Percentiles rank a stretch among this genome's conserved stretches.
phyloP scores from a whole-genome alignment of 2,113 vertebrate genomes.

The Macquaria australasica region DNA sequence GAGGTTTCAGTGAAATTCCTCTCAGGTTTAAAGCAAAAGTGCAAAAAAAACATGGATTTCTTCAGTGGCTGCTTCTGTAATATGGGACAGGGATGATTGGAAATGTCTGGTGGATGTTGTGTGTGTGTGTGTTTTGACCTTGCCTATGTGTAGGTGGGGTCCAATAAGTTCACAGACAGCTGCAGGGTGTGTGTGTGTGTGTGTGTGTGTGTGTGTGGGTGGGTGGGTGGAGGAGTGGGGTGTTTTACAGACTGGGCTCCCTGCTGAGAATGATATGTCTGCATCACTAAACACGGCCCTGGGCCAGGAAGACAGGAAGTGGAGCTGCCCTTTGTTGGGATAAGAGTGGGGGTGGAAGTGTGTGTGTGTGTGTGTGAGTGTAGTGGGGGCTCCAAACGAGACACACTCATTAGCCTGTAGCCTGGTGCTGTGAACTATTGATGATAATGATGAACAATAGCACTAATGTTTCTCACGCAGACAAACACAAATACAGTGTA shows the following conservation, averaged over 20 bases:
- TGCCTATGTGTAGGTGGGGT: constrained; percentile 12
- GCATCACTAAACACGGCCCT: constrained; percentile 58
- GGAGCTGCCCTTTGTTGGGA: constrained; percentile 69
- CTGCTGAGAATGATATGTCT: constrained; percentile 39
- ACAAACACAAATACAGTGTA: neutral
- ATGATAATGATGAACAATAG: neutral
- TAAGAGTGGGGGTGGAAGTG: constrained; percentile 36
- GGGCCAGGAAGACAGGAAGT: constrained; percentile 60
- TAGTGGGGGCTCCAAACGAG: constrained; percentile 7
- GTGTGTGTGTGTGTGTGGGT: constrained; percentile 26
- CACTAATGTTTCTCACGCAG: neutral
- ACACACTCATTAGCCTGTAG: constrained; percentile 11
- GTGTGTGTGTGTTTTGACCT: constrained; percentile 20
- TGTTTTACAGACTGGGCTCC: constrained; percentile 34
- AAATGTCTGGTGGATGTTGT: constrained; percentile 6
- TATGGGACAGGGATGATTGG: constrained; percentile 22
- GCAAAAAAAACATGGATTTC: neutral
- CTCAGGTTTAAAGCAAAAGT: no score
- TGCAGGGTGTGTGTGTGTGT: constrained; percentile 40
- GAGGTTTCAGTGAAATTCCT: neutral
- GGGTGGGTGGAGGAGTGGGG: neutral
- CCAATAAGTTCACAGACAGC: constrained; percentile 46
- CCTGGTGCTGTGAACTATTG: constrained; percentile 1
- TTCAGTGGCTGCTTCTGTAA: constrained; percentile 1
- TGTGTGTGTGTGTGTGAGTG: constrained; percentile 11